Evolutionary conservation across 2,888 invertebrate genomes (phyloP).

Genomic region (Protodeltote pygarga): DNA sequence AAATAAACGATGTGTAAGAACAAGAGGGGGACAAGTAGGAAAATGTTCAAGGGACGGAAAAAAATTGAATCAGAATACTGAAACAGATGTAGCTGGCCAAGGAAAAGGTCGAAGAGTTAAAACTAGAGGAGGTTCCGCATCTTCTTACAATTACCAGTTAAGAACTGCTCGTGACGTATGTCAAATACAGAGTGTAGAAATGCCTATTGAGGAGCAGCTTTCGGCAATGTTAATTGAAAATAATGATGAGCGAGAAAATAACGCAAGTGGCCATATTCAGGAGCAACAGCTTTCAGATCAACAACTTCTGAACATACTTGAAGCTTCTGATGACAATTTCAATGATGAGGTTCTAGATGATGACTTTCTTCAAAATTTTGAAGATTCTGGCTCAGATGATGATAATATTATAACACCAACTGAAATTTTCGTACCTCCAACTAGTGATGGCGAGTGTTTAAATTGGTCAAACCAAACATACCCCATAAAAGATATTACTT

Average conservation of each 20-base stretch:
- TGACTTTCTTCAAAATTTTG: slow-evolving; percentile 1
- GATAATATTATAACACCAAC: background rate
- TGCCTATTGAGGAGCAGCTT: slow-evolving; percentile 3
- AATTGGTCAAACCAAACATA: background rate
- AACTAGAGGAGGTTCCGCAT: slow-evolving; percentile 2
- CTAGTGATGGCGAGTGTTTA: background rate
- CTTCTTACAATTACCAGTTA: slow-evolving; percentile 1
- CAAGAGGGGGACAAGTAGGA: too few relatives aligned
- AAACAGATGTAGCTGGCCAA: too few relatives aligned
- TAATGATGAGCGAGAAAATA: background rate
- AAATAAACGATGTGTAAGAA: too few relatives aligned
- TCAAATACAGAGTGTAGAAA: background rate
- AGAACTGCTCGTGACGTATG: slow-evolving; percentile 1
- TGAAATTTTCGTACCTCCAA: slow-evolving; percentile 1
- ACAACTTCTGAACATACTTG: slow-evolving; percentile 5
- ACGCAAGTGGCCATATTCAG: background rate
- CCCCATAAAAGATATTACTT: background rate
- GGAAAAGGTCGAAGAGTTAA: too few relatives aligned
- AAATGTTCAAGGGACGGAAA: too few relatives aligned
- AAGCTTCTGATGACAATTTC: slow-evolving; percentile 10
- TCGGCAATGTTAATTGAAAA: slow-evolving; percentile 3
- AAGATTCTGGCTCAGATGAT: slow-evolving; percentile 1
- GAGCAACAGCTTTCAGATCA: too few relatives aligned
- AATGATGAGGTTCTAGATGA: slow-evolving; percentile 4
- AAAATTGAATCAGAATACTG: too few relatives aligned